Conservation (phyloP, 2,797 vertebrate genomes). For the Semotilus atromaculatus region DNA sequence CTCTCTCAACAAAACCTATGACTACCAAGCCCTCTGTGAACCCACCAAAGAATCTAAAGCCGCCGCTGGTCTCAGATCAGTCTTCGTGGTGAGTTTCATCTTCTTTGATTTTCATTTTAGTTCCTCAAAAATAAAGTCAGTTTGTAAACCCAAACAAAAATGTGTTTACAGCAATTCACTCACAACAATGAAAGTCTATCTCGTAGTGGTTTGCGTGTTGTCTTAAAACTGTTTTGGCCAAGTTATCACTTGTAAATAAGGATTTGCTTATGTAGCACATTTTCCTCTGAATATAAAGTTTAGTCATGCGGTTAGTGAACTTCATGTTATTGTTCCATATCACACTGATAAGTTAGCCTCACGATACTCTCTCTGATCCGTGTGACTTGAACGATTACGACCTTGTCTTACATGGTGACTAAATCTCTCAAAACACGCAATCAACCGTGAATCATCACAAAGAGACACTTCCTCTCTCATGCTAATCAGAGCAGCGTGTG, state of each 20-base stretch:
- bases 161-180: neutral
- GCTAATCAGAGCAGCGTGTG: slow-evolving; percentile 74
- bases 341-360: slow-evolving; percentile 30
- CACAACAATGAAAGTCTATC: neutral
- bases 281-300: slow-evolving; percentile 15
- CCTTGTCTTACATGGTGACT: slow-evolving; percentile 66
- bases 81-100: slow-evolving; percentile 88
- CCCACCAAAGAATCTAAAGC: slow-evolving; percentile 83
- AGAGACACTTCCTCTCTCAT: slow-evolving; percentile 73
- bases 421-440: slow-evolving; percentile 55
- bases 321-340: slow-evolving; percentile 26
- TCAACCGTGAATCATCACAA: slow-evolving; percentile 68
- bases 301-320: slow-evolving; percentile 21
- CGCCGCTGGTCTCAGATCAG: slow-evolving; percentile 89
- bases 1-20: slow-evolving; percentile 90
- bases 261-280: neutral
- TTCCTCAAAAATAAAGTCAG: neutral
- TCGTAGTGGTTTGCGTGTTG: neutral
- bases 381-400: slow-evolving; percentile 3
- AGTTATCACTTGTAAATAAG: slow-evolving; percentile 11
- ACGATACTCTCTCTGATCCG: slow-evolving; percentile 46
- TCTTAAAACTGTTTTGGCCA: neutral
- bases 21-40: slow-evolving; percentile 94
- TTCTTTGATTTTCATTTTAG: neutral
- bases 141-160: slow-evolving; percentile 1